Evolutionary conservation across 2,888 invertebrate genomes (phyloP).

Genomic region (Gisinianus flammeolus): DNA sequence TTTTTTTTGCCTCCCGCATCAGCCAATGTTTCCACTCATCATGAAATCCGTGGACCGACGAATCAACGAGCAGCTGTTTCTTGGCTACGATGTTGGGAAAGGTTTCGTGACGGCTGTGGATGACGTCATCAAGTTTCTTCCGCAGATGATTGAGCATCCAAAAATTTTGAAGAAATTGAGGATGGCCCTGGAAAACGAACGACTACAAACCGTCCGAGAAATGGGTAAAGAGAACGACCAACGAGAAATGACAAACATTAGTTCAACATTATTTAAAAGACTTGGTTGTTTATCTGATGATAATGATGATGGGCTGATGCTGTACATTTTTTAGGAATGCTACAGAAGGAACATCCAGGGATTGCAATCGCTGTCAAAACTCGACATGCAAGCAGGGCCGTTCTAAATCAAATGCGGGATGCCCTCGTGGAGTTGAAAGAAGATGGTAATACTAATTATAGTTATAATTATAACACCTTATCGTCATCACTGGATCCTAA

Average conservation of each 20-base stretch:
- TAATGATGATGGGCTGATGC: background rate
- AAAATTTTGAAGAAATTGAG: constrained; percentile 61
- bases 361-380: constrained; percentile 72
- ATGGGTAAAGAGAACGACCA: constrained; percentile 63
- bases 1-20: too few species aligned
- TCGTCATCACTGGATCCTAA: too few species aligned
- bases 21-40: constrained; percentile 65
- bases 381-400: constrained; percentile 69
- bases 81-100: constrained; percentile 71
- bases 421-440: constrained; percentile 67
- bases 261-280: too few species aligned
- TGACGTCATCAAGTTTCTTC: constrained; percentile 67
- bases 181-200: constrained; percentile 59
- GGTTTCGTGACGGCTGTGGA: constrained; percentile 70
- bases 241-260: too few species aligned
- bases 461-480: too few species aligned
- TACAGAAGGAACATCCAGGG: constrained; percentile 68
- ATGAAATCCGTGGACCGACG: constrained; percentile 66
- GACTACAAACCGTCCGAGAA: constrained; percentile 65
- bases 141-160: constrained; percentile 64
- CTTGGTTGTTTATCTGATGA: too few species aligned
- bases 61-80: constrained; percentile 68
- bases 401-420: constrained; percentile 68
- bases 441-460: constrained; percentile 63
- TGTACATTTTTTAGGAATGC: constrained; percentile 58